Evolutionary conservation across 1,140 invertebrate genomes (phyloP), one percentile per base, ranked within the genome.

Genomic region (Drosophila burlai): DNA sequence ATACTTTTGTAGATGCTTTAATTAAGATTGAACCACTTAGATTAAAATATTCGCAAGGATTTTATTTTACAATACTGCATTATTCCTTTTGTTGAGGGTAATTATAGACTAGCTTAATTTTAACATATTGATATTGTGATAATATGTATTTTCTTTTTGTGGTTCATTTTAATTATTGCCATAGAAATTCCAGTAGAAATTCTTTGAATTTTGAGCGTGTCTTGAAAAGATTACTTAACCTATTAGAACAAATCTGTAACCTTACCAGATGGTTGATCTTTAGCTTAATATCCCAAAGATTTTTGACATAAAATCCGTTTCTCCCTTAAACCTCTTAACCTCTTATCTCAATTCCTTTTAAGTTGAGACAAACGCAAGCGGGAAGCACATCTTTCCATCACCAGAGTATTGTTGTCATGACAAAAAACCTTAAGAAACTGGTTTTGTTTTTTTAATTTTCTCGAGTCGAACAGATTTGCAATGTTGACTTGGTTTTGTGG

Each of bases 401-500:
- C 8, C n/a, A 73, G 67, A 31, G 69, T 73, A 38, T 73, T 15
- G 2, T 38, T 15, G 2, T 38, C n/a, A 15, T 42, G 7, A 60
- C 49, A 61, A 62, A 73, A 73, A 73, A 13, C 52, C n/a, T 50
- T 43, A 50, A 43, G 21, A 72, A 73, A 72, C 68, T n/a, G 69
- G 67, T 73, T 73, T 73, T 36, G 29, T 73, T 60, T 73, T 40
- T 40, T 68, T 55, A 40, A 40, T 67, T 71, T 60, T 61, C 55
- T 73, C 31, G 24, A 24, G 3, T 31, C 54, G 54, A 50, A 61
- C 46, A 72, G 38, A 73, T 73, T 73, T 73, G 69, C 69, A 72
- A 73, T 61, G 69, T 72, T 73, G 69, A 61, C 69, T 73, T 73
- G 54, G 54, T 43, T 73, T 73, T 54, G 67, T 9, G 54, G 67